Base-by-base conservation (phyloP, 2,797 vertebrate species). In the Xenopus petersii region DNA sequence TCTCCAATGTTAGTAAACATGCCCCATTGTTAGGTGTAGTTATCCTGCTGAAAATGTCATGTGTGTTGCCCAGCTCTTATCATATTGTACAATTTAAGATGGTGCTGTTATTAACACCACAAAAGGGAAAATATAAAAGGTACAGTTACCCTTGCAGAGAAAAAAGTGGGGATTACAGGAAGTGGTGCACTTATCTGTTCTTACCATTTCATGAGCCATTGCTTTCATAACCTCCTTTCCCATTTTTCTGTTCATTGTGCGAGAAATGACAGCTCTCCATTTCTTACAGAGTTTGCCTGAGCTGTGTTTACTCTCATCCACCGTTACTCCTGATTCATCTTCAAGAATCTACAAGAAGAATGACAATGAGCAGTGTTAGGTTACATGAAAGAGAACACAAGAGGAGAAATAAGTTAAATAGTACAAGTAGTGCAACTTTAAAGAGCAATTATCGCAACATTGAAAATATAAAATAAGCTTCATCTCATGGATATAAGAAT, bases 241-340 rank as follows among this genome's bases (percentile, higher is more conserved):
- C 24, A 92, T 96, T 87, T 98, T 99, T 80, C 96, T 92, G 67
- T 98, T 98, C 96, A 99, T 98, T 66, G 97, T 98, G 15, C 95
- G 93, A n/a, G 94, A 95, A 85, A 98, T 98, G 64, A 95, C 95
- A 0, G 94, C 95, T 54, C 94, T 91, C 97, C 97, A 98, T 82
- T 93, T 96, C 87, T 95, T 98, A 54, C 95, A 88, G 82, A 97
- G 87, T 83, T 96, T 99, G 76, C 87, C 90, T 55, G 93, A 87
- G 78, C 87, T 86, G 83, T 91, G 93, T 1, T 72, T 86, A 0
- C 79, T 46, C 10, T 95, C 94, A 11, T 94, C 94, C 0, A 84
- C 13, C 7, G 30, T 62, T 83, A 24, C 0, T 80, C 71, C 49
- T 42, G 74, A 8, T 9, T 81, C 87, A 46, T 79, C 81, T 64